Conservation (phyloP, 2,113 vertebrate genomes). For the Brachirus orientalis region DNA sequence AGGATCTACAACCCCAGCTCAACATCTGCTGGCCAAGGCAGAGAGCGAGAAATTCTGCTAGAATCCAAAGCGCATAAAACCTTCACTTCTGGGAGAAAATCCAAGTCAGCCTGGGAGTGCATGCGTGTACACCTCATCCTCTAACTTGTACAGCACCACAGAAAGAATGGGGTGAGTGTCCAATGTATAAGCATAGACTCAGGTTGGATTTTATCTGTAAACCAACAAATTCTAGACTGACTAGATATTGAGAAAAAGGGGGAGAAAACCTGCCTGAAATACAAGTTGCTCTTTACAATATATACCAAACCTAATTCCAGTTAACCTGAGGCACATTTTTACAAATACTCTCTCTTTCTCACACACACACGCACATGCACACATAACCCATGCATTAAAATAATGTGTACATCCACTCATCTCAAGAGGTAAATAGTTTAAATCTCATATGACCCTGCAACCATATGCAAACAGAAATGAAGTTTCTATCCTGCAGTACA, state of each 20-base stretch:
- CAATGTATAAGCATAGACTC: conserved; percentile 16
- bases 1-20: conserved; percentile 55
- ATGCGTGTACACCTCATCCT: conserved; percentile 45
- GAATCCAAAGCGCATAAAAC: conserved; percentile 62
- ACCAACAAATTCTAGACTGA: neutral
- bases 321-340: conserved; percentile 11
- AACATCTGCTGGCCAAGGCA: conserved; percentile 33
- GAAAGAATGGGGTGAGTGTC: conserved; percentile 7
- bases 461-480: neutral
- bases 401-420: conserved; percentile 5
- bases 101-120: conserved; percentile 46
- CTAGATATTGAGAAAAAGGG: conserved; percentile 30
- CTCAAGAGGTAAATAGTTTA: neutral
- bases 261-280: conserved; percentile 31
- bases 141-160: conserved; percentile 29
- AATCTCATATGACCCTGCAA: conserved; percentile 1
- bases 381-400: neutral
- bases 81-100: conserved; percentile 60
- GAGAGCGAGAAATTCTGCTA: conserved; percentile 37
- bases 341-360: conserved; percentile 4
- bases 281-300: conserved; percentile 18
- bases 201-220: neutral
- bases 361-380: neutral
- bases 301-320: conserved; percentile 17
- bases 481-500: conserved; percentile 26